Evolutionary conservation across 1,140 invertebrate genomes (phyloP).

Genomic region (Euborellia annulipes): DNA sequence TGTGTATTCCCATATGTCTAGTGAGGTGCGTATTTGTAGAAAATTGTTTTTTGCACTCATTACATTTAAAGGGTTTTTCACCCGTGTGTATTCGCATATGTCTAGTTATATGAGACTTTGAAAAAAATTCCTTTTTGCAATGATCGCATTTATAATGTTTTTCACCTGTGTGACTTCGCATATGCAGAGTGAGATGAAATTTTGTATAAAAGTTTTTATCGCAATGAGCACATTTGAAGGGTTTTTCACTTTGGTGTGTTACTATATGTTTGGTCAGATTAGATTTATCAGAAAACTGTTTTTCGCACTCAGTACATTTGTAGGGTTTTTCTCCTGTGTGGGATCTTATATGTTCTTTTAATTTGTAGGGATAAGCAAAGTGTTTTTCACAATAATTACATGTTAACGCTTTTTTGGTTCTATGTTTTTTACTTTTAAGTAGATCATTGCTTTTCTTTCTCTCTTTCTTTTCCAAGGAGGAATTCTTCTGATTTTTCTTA

Average conservation of each 20-base stretch:
- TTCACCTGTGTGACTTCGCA: conserved; percentile 13
- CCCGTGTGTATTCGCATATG: conserved; percentile 20
- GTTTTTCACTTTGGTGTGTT: conserved; percentile 8
- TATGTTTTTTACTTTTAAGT: too few species aligned
- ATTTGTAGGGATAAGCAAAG: conserved; percentile 12
- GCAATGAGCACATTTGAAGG: conserved; percentile 10
- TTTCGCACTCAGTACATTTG: conserved; percentile 2
- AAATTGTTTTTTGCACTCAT: conserved; percentile 15
- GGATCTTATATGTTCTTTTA: conserved; percentile 12
- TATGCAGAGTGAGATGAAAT: conserved; percentile 9
- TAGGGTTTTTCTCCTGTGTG: conserved; percentile 8
- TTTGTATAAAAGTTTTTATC: conserved; percentile 7
- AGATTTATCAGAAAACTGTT: conserved; percentile 2
- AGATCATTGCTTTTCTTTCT: too few species aligned
- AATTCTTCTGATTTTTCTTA: too few species aligned
- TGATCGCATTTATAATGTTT: conserved; percentile 14
- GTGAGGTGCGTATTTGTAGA: conserved; percentile 11
- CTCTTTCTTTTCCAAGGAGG: too few species aligned
- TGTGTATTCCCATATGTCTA: conserved; percentile 12
- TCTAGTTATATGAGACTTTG: conserved; percentile 13
- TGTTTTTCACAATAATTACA: conserved; percentile 15
- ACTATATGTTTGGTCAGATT: conserved; percentile 1
- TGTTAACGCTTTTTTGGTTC: too few species aligned
- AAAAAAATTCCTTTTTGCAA: conserved; percentile 15
- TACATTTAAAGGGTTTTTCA: conserved; percentile 17